These are phyloP conservation scores for Hyla sarda DNA, from an alignment of 2,113 vertebrate genomes.

Conservation along the genomic window DNA sequence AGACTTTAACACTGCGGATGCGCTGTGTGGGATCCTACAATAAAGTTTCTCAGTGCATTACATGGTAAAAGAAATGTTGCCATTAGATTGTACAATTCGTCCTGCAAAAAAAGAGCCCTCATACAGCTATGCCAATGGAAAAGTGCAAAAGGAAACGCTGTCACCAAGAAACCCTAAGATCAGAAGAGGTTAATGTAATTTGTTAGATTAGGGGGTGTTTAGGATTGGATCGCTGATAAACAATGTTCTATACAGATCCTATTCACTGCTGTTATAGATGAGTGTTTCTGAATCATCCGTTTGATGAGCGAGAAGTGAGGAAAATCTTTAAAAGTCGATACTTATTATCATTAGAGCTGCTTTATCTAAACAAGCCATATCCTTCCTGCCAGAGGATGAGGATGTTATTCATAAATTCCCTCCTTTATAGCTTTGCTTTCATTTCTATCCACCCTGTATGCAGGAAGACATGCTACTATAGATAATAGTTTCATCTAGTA, in stretches of 20 bases:
- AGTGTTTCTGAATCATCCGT: constrained; percentile 3
- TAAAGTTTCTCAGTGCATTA: too few relatives aligned
- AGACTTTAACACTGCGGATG: too few relatives aligned
- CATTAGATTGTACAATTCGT: too few relatives aligned
- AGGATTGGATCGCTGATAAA: not conserved
- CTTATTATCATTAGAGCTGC: constrained; percentile 30
- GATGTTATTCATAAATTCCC: constrained; percentile 46
- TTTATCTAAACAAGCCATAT: constrained; percentile 40
- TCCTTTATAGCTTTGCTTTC: constrained; percentile 23
- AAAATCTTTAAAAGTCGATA: not conserved
- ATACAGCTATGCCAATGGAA: too few relatives aligned
- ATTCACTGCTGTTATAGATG: not conserved
- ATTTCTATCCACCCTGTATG: constrained; percentile 15
- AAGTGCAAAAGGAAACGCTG: too few relatives aligned
- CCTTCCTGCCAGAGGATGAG: constrained; percentile 44
- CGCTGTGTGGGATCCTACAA: too few relatives aligned
- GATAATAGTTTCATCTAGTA: constrained; percentile 11
- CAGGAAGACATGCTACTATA: constrained; percentile 29
- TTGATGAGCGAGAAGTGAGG: constrained; percentile 20
- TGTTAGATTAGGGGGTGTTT: too few relatives aligned
- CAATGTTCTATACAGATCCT: not conserved
- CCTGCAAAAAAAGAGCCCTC: too few relatives aligned
- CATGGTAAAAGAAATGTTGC: too few relatives aligned
- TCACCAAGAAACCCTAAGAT: too few relatives aligned
- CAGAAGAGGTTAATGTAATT: too few relatives aligned